Evolutionary conservation across 2,113 vertebrate species (phyloP).

Genomic region (Circaetus cinerascens): DNA sequence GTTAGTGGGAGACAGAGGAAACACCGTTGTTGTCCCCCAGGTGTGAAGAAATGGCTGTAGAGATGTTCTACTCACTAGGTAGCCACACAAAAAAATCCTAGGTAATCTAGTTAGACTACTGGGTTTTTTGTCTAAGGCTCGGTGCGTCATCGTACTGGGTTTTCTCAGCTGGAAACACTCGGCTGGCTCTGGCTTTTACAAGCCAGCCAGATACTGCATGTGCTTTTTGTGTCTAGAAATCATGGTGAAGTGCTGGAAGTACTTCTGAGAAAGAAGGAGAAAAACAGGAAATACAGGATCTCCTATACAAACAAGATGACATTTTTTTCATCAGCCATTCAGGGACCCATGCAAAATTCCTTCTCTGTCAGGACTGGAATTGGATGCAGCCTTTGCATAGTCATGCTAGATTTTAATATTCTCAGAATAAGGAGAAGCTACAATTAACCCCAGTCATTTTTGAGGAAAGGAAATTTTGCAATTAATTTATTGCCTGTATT

Average conservation of each 20-base stretch:
- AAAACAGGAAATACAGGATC: background rate
- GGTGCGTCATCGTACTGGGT: background rate
- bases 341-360: background rate
- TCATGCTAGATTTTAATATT: background rate
- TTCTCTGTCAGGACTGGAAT: background rate
- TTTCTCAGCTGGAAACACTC: background rate
- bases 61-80: background rate
- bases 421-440: background rate
- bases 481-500: background rate
- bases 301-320: background rate
- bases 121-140: background rate
- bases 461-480: background rate
- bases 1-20: background rate
- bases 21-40: accelerated
- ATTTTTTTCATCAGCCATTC: background rate
- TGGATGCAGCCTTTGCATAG: background rate
- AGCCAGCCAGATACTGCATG: background rate
- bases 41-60: background rate
- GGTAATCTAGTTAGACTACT: background rate
- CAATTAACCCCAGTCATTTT: background rate
- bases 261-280: background rate
- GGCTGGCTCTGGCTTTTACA: background rate
- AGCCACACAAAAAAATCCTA: background rate
- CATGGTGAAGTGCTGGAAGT: background rate
- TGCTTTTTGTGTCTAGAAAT: background rate